These are phyloP conservation scores for Geopemphigus sp. DNA, from an alignment of 1,140 invertebrate species.

Conservation along the genomic window DNA sequence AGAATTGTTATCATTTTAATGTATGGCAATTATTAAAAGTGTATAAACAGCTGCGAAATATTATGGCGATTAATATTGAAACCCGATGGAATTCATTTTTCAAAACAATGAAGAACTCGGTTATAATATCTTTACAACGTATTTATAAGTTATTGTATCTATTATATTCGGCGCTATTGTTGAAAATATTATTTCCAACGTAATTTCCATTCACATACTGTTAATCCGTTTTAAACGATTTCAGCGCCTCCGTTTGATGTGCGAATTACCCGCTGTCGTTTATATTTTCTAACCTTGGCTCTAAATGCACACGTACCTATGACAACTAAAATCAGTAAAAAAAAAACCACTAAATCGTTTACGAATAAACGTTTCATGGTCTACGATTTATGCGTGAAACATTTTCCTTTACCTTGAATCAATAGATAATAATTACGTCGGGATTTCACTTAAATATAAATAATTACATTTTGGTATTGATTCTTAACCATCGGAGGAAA, in stretches of 20 bases:
- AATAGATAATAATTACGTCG: not conserved
- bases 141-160: no score
- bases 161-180: not conserved
- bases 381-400: conserved; percentile 1
- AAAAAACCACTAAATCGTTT: conserved; percentile 27
- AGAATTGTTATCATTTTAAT: not conserved
- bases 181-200: not conserved
- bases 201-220: not conserved
- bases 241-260: not conserved
- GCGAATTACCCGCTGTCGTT: conserved; percentile 13
- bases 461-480: not conserved
- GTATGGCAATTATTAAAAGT: not conserved
- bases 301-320: not conserved
- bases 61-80: not conserved
- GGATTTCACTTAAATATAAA: not conserved
- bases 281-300: conserved; percentile 32
- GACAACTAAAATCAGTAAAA: not conserved
- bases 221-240: not conserved
- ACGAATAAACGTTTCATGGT: conserved; percentile 25
- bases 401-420: conserved; percentile 33
- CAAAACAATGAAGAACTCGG: no score
- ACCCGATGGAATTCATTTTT: not conserved
- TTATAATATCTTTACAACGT: no score
- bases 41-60: not conserved
- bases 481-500: not conserved